Evolutionary conservation across 2,797 vertebrate species (phyloP).

Genomic region (Geotria australis): DNA sequence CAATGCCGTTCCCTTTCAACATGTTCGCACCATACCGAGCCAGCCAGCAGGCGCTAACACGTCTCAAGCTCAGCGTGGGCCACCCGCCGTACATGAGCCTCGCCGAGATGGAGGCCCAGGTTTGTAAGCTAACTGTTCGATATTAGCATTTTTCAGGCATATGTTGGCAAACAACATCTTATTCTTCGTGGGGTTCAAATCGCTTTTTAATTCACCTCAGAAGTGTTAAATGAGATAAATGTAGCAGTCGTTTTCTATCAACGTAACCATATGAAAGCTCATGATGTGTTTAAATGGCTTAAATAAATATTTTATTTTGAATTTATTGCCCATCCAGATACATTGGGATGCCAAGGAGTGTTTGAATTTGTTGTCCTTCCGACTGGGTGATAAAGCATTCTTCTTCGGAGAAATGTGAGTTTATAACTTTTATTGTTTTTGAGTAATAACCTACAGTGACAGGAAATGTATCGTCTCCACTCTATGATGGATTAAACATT

Average conservation of each 20-base stretch:
- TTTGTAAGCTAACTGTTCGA: conserved; percentile 5
- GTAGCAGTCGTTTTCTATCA: no score
- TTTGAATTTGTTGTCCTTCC: conserved; percentile 71
- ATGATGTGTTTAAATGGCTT: no score
- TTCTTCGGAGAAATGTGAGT: conserved; percentile 84
- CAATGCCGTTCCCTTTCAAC: conserved; percentile 54
- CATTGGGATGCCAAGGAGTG: conserved; percentile 95
- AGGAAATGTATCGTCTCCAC: no score
- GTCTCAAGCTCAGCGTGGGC: conserved; percentile 56
- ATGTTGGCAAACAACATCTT: no score
- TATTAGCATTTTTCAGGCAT: no score
- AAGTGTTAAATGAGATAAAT: no score
- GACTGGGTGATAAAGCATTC: conserved; percentile 49
- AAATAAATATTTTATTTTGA: no score
- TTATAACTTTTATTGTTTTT: background rate
- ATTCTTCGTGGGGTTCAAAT: no score
- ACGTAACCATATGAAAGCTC: no score
- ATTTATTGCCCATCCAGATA: conserved; percentile 17
- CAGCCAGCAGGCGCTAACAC: conserved; percentile 36
- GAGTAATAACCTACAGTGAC: no score
- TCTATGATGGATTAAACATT: no score
- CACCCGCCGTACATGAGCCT: conserved; percentile 42
- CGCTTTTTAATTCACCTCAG: no score
- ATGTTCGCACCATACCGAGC: conserved; percentile 44
- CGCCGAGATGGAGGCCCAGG: conserved; percentile 65